Base-by-base conservation (phyloP, 2,113 vertebrate genomes). In the Platysternon megacephalum region DNA sequence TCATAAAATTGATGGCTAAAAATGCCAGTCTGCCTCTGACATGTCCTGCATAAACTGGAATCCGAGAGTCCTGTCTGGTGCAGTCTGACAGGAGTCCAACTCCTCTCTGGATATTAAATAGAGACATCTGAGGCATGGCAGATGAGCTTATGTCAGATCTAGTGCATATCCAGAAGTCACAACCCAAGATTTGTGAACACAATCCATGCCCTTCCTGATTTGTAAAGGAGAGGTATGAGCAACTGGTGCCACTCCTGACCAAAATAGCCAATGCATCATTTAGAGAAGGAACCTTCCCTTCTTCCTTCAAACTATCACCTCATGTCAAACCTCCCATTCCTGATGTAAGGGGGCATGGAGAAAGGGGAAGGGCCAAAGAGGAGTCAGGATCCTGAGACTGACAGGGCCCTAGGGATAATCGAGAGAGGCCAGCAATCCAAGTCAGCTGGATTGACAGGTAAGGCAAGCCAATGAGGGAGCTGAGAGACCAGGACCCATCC, bases 111-210 rank as follows among this genome's bases (percentile, higher is more conserved):
- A 93, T 97, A 97, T 90, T 48, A 97, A 97, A 96, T 58, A 35
- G 42, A 84, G 84, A 39, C 53, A 55, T 97, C 85, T 92, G 93
- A 97, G 92, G 96, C 97, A 97, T 46, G 92, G 96, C 76, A 96
- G 79, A 91, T 29, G 52, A 97, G 96, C 97, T 97, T 97, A 97
- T 97, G 92, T 97, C 95, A 97, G 97, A 96, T 94, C 97, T 96
- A 95, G 82, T 95, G 92, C 0, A 0, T 91, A 95, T 93, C 94
- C 89, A 79, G 53, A 87, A 96, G 84, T 83, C 92, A 96, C 91
- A 95, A 92, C 97, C 94, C 92, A 97, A 97, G 95, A 97, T 95
- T 95, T 97, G 94, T 95, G 96, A 96, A 97, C 96, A 97, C 78
- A 97, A 95, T 84, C 94, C 94, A 83, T 97, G 90, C 90, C 85